phyloP scores from a whole-genome alignment of 2,113 vertebrate genomes.

The Genyomyrus donnyi region DNA sequence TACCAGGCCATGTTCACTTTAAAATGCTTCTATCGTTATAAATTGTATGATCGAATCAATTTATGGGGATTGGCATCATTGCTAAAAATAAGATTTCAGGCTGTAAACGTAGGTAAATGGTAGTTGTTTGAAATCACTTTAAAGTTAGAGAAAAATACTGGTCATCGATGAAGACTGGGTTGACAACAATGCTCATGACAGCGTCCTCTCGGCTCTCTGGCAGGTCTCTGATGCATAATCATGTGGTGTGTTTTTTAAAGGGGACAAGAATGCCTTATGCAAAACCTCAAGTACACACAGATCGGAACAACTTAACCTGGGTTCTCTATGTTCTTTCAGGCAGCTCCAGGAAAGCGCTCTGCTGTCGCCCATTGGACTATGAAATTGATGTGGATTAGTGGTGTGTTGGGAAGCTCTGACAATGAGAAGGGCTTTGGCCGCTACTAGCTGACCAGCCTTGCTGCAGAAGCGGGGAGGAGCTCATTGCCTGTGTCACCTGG shows the following conservation, averaged over 20 bases:
- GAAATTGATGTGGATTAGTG: background rate
- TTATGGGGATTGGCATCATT: background rate
- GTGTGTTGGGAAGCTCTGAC: background rate
- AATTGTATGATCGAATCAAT: background rate
- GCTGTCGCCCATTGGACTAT: constrained; percentile 25
- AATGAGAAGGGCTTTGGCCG: background rate
- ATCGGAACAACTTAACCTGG: constrained; percentile 19
- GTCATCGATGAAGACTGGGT: background rate
- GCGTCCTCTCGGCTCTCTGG: background rate
- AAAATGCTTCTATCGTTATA: background rate
- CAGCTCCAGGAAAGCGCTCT: constrained; percentile 16
- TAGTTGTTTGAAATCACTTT: background rate
- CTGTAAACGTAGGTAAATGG: background rate
- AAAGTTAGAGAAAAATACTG: background rate
- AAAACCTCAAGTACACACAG: constrained; percentile 27
- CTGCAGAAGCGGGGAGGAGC: background rate
- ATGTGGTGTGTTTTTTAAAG: constrained; percentile 22
- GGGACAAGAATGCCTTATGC: constrained; percentile 18
- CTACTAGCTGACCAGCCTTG: background rate
- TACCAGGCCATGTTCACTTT: background rate
- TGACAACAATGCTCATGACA: background rate
- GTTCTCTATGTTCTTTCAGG: constrained; percentile 1
- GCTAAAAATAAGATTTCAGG: background rate
- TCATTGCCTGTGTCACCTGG: background rate
- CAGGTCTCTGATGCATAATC: background rate